phyloP scores from a whole-genome alignment of 2,797 vertebrate species.

The Tadarida brasiliensis region DNA sequence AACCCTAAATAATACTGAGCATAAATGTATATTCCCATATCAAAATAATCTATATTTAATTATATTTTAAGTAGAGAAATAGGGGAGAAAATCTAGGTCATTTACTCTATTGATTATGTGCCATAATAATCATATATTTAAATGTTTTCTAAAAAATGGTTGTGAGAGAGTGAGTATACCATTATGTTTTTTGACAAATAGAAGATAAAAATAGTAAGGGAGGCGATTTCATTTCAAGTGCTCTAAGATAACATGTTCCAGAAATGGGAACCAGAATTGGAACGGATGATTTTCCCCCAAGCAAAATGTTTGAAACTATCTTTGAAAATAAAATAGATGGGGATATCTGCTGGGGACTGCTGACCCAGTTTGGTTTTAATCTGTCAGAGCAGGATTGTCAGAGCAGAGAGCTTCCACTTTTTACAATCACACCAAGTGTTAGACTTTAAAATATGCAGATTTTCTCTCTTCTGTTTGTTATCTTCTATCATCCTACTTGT shows the following conservation, averaged over 20 bases:
- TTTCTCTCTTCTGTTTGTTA: neutral
- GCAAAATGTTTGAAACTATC: slow-evolving; percentile 62
- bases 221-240: slow-evolving; percentile 61
- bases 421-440: neutral
- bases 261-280: slow-evolving; percentile 55
- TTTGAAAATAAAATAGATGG: slow-evolving; percentile 67
- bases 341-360: slow-evolving; percentile 19
- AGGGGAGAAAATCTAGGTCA: neutral
- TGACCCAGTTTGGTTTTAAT: slow-evolving; percentile 61
- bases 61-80: slow-evolving; percentile 15
- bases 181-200: slow-evolving; percentile 45
- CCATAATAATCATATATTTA: slow-evolving; percentile 12
- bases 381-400: neutral
- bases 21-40: neutral
- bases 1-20: neutral
- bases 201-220: slow-evolving; percentile 43
- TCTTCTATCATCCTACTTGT: neutral
- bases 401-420: neutral
- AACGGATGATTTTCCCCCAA: slow-evolving; percentile 52
- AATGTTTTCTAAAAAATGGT: neutral
- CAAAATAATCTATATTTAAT: slow-evolving; percentile 26
- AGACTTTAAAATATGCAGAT: slow-evolving; percentile 11
- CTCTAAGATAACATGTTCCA: slow-evolving; percentile 35
- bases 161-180: neutral
- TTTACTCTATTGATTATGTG: slow-evolving; percentile 40